Evolutionary conservation across 2,113 vertebrate genomes (phyloP).

Genomic region (Martes martes): DNA sequence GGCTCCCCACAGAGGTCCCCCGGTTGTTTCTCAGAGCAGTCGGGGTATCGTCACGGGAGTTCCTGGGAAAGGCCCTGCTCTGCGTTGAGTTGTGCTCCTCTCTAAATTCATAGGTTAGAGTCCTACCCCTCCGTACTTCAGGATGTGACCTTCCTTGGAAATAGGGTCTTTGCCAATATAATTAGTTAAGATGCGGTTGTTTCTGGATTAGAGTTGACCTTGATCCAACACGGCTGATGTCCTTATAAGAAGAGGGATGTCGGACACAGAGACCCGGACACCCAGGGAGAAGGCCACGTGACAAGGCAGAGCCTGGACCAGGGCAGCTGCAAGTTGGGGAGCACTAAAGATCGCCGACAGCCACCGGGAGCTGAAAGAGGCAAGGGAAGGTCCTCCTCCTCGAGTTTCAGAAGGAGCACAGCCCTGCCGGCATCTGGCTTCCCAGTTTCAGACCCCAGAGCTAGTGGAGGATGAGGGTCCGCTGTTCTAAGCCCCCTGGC

Average conservation of each 20-base stretch:
- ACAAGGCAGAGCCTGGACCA: not conserved
- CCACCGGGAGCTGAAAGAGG: not conserved
- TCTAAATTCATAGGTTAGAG: not conserved
- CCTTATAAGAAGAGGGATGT: not conserved
- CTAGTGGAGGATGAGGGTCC: not conserved
- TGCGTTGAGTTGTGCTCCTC: not conserved
- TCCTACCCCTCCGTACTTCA: not conserved
- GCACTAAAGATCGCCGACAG: not conserved
- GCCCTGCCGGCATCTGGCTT: not conserved
- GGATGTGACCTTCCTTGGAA: not conserved
- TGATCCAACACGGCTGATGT: not conserved
- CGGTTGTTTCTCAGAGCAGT: not conserved
- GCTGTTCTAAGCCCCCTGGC: not conserved
- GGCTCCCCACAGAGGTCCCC: not conserved
- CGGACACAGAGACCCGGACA: not conserved
- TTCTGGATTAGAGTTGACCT: not conserved
- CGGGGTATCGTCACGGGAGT: not conserved
- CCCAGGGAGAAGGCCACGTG: no score
- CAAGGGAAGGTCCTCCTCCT: no score
- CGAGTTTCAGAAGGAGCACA: accelerated
- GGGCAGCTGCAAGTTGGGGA: not conserved
- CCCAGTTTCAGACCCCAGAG: not conserved
- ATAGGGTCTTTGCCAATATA: not conserved
- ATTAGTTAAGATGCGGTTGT: not conserved
- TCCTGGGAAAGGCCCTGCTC: not conserved